A percentile compares a stretch with the other conserved stretches of the same genome.
Evolutionary conservation across 2,113 vertebrate genomes (phyloP).

Genomic region (Chitala chitala): DNA sequence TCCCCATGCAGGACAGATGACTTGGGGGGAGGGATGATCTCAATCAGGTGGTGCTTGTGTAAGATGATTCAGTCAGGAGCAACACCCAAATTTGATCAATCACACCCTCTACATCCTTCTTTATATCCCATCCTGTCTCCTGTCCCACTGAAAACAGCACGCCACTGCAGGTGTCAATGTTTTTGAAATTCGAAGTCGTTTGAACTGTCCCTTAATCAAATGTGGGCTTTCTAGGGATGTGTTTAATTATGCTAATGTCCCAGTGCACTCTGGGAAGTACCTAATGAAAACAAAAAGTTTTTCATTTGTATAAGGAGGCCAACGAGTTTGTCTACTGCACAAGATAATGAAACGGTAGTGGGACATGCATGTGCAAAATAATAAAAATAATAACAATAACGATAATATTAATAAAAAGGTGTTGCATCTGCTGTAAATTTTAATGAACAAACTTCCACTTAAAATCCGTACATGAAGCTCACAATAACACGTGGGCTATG

Average conservation of each 20-base stretch:
- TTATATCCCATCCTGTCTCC: background rate
- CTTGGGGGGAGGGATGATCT: background rate
- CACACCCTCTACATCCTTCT: background rate
- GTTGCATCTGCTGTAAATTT: background rate
- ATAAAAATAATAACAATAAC: background rate
- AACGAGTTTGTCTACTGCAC: background rate
- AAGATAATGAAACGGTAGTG: background rate
- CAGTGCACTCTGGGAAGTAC: constrained; percentile 4
- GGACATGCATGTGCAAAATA: background rate
- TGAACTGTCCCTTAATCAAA: constrained; percentile 17
- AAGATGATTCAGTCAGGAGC: background rate
- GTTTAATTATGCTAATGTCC: constrained; percentile 17
- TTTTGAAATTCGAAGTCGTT: background rate
- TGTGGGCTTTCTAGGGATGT: constrained; percentile 1
- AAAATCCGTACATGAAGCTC: background rate
- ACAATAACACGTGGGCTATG: background rate
- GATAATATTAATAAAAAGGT: no score
- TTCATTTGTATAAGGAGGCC: constrained; percentile 6
- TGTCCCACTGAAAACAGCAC: constrained; percentile 5
- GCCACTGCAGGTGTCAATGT: constrained; percentile 9
- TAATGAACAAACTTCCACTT: background rate
- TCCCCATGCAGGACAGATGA: constrained; percentile 3
- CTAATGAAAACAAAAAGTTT: constrained; percentile 21
- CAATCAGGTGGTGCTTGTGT: background rate
- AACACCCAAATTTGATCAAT: background rate